Base-by-base conservation (phyloP, 2,113 vertebrate genomes). In the Candoia aspera region DNA sequence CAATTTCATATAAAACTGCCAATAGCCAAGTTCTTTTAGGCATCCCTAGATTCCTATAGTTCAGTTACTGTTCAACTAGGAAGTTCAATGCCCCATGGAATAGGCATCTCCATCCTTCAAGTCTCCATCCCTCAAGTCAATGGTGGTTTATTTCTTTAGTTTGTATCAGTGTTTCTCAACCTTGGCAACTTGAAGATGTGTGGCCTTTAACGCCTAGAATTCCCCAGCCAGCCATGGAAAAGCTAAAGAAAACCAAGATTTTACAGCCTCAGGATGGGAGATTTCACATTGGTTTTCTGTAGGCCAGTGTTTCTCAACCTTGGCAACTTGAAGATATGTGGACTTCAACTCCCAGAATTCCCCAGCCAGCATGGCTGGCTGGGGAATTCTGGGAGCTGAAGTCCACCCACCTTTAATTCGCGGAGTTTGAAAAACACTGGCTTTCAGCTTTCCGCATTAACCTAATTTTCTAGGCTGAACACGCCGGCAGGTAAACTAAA, bases 191-290 rank as follows among this genome's bases (percentile, higher is more conserved):
- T 73, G n/a, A 33, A 73, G 64, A 73, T 2, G 6, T 29, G 4
- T n/a, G 62, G 62, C 5, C 62, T 29, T 60, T 6, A n/a, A 68
- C 0, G n/a, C 29, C 62, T 11, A 68, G 29, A 68, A 33, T 68
- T 68, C n/a, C n/a, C n/a, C 46, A 49, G 12, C 64, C 64, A 17
- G n/a, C 5, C n/a, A n/a, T n/a, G n/a, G n/a, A n/a, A n/a, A n/a
- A 99, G 96, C 99, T 99, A 26, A 92, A 90, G 37, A 0, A 88
- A 79, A 57, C 3, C 37, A 24, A 89, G 88, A 17, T 15, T 46
- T 37, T n/a, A n/a, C n/a, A n/a, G n/a, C n/a, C n/a, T n/a, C 33
- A 19, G 19, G 86, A 33, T 9, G 19, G 33, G 33, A 8, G 37
- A 26, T 11, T 85, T 13, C 26, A 57, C 46, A 87, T 9, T 11